phyloP scores from a whole-genome alignment of 2,888 invertebrate species.

The Agrotis segetum region DNA sequence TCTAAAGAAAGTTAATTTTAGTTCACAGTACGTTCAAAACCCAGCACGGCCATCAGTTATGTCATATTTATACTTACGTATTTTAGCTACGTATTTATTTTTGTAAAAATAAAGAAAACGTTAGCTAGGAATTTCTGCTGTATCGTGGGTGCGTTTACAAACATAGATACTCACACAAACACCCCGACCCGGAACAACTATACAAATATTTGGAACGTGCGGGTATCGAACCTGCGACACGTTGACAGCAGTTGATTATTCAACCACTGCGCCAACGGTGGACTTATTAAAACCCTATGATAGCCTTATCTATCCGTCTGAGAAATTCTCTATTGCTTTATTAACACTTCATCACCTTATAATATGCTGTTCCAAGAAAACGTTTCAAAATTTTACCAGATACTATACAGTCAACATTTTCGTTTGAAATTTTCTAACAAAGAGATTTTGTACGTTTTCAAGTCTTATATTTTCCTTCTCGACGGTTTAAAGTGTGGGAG shows the following conservation, averaged over 20 bases:
- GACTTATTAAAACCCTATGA: background rate
- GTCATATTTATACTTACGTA: too few relatives aligned
- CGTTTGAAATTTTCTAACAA: constrained; percentile 34
- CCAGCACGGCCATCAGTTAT: background rate
- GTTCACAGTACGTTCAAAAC: background rate
- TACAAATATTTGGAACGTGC: too few relatives aligned
- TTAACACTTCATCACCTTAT: background rate
- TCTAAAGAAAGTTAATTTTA: too few relatives aligned
- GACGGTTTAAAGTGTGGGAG: constrained; percentile 13
- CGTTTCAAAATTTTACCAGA: constrained; percentile 10
- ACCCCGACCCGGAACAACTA: too few relatives aligned
- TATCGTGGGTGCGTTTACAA: too few relatives aligned
- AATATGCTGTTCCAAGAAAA: background rate
- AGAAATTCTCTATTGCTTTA: background rate
- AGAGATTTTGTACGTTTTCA: constrained; percentile 10
- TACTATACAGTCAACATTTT: constrained; percentile 30
- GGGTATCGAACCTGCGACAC: too few relatives aligned
- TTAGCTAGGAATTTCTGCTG: too few relatives aligned
- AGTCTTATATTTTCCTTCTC: constrained; percentile 32
- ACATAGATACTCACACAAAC: too few relatives aligned
- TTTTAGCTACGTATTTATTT: too few relatives aligned
- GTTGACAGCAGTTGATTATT: too few relatives aligned
- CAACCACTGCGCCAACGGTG: too few relatives aligned
- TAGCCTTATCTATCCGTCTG: background rate
- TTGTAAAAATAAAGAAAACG: too few relatives aligned